Conservation (phyloP, 2,888 invertebrate species). For the Drosophila villosipedis region DNA sequence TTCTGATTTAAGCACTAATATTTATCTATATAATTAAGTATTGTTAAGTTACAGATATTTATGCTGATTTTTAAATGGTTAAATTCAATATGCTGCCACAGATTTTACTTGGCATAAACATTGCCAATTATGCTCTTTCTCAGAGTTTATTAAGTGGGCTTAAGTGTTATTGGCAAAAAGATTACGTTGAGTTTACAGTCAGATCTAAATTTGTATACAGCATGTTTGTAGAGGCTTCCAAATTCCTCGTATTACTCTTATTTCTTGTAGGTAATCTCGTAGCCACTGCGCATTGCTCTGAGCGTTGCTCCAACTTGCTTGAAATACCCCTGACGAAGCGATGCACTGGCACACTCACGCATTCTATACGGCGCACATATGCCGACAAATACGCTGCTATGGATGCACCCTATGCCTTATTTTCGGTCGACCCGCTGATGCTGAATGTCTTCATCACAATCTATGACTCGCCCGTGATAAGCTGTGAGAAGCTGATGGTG, state of each 20-base stretch:
- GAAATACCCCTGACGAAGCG: not conserved
- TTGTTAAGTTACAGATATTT: not conserved
- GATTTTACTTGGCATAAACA: not conserved
- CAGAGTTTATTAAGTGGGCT: not conserved
- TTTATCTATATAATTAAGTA: not conserved
- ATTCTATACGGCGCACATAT: not conserved
- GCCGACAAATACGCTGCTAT: not conserved
- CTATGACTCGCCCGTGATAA: constrained; percentile 19
- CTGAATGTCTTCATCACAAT: constrained; percentile 28
- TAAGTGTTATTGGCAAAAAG: not conserved
- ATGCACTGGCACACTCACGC: constrained; percentile 9
- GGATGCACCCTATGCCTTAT: constrained; percentile 19
- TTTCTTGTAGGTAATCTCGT: not conserved
- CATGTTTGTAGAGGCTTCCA: constrained; percentile 19
- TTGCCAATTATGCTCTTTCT: not conserved
- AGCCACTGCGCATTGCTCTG: not conserved
- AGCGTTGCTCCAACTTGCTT: constrained; percentile 14
- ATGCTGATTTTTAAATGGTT: not conserved
- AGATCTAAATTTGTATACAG: constrained; percentile 5
- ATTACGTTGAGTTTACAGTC: constrained; percentile 21
- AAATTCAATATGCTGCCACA: not conserved
- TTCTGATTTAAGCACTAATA: not conserved
- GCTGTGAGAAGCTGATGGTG: constrained; percentile 12
- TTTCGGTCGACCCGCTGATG: constrained; percentile 7
- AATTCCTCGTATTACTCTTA: constrained; percentile 9